Percentiles rank a stretch among this genome's conserved stretches.
Conservation (phyloP, 2,113 vertebrate species). For the Lampris incognitus region DNA sequence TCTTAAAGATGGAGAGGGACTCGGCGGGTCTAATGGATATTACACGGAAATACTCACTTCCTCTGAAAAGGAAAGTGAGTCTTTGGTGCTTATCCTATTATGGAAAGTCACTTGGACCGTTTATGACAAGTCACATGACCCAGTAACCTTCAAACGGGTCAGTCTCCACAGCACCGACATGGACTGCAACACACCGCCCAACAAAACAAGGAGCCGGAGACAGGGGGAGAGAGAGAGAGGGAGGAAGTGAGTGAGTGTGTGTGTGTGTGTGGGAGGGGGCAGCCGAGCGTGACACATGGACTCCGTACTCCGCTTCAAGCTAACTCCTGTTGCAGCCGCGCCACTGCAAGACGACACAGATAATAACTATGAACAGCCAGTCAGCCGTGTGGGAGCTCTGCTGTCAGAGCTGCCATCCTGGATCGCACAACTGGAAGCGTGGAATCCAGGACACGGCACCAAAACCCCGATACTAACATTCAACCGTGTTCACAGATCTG, state of each 20-base stretch:
- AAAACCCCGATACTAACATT: no score
- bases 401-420: not conserved
- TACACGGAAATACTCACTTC: no score
- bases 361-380: slow-evolving; percentile 5
- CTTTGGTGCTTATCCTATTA: not conserved
- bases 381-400: not conserved
- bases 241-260: not conserved
- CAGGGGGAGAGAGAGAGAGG: slow-evolving; percentile 1
- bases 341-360: slow-evolving; percentile 14
- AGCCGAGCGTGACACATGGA: slow-evolving; percentile 45
- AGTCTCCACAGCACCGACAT: slow-evolving; percentile 9
- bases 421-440: slow-evolving; percentile 1
- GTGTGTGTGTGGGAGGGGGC: slow-evolving; percentile 19
- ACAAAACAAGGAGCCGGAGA: slow-evolving; percentile 45
- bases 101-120: not conserved
- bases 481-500: no score
- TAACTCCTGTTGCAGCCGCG: slow-evolving; percentile 37
- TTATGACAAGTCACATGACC: slow-evolving; percentile 43
- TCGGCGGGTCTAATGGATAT: no score
- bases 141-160: slow-evolving; percentile 50
- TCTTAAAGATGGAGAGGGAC: no score
- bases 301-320: slow-evolving; percentile 53
- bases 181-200: slow-evolving; percentile 46
- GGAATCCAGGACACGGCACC: not conserved
- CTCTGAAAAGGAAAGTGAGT: no score